Conservation (phyloP, 2,888 invertebrate genomes). For the Heliconius sara region DNA sequence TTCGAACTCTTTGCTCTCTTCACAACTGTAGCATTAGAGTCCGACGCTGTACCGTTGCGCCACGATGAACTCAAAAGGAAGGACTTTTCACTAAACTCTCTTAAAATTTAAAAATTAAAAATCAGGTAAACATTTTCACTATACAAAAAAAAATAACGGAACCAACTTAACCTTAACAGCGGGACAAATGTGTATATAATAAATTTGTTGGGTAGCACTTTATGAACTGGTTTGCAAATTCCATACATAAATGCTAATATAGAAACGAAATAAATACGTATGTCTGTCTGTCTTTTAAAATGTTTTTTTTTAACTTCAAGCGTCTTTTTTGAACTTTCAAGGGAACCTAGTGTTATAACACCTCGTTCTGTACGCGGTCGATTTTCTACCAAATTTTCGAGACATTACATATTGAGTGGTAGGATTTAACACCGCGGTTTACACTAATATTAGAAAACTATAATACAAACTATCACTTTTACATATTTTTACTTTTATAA, state of each 20-base stretch:
- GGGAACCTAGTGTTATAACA: no score
- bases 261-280: neutral
- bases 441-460: no score
- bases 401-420: no score
- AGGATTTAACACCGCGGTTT: no score
- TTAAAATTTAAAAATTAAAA: neutral
- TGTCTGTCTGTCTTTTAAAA: neutral
- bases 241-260: neutral
- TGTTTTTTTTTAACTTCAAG: neutral
- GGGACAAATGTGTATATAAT: slow-evolving; percentile 22
- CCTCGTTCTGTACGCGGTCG: no score
- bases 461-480: no score
- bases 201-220: slow-evolving; percentile 19
- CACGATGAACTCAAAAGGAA: neutral
- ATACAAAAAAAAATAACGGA: slow-evolving; percentile 2
- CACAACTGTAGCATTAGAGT: no score
- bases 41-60: no score
- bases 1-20: no score
- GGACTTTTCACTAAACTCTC: neutral
- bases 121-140: neutral
- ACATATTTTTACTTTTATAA: no score
- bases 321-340: no score
- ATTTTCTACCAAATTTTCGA: no score
- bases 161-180: slow-evolving; percentile 10
- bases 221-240: slow-evolving; percentile 22